Base-by-base conservation (phyloP, 2,797 vertebrate species). In the Naso thynnoides region DNA sequence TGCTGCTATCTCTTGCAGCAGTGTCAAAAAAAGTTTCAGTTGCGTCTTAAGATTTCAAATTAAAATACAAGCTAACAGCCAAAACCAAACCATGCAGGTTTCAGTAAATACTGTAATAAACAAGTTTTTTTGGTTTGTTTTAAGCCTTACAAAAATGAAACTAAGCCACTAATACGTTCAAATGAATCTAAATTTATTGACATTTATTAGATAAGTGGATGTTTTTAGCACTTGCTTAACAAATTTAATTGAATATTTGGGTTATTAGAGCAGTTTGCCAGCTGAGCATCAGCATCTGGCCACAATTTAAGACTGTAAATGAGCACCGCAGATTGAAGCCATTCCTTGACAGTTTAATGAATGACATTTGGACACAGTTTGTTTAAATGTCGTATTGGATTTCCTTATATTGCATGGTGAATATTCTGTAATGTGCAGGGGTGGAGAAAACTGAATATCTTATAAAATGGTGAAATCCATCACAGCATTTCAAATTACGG, bases 271-370 rank as follows among this genome's bases (percentile, higher is more conserved):
- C 36, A 24, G 29, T 48, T 45, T 23, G 31, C 31, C 29, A 31
- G n/a, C 6, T 36, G 10, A 49, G 36, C 21, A 49, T 44, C 50
- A 44, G 26, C 50, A 53, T 42, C 33, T 44, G 38, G 45, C 38
- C 14, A 27, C 61, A 42, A 29, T 24, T 36, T 38, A 21, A 11
- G 9, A 31, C 41, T 44, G 24, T 27, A 24, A 54, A 54, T 42
- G 31, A 36, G 55, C 31, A 44, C n/a, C n/a, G n/a, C 41, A 42
- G 26, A 44, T 26, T 71, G 0, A 36, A 48, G 36, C 33, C 29
- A 47, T 48, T 55, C 45, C 63, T 14, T 68, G 29, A 6, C 49
- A 54, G 57, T 24, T 36, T 67, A 42, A 57, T 57, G 65, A 57
- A 47, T 23, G 9, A 8, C 38, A 38, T 6, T 4, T 11, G 3